Conservation (phyloP, 1,140 invertebrate genomes). For the Antheraea pernyi region DNA sequence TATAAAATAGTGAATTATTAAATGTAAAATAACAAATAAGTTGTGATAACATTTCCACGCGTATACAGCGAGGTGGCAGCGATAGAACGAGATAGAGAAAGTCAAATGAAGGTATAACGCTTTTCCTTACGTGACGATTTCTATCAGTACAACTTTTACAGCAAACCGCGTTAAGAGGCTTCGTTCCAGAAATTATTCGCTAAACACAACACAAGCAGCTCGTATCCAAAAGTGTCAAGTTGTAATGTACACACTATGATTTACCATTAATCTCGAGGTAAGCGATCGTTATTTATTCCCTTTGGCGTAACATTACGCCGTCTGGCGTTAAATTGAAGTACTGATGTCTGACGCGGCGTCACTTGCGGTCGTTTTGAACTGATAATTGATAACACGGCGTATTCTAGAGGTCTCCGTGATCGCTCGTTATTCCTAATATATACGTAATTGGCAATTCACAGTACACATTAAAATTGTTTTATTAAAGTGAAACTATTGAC, state of each 20-base stretch:
- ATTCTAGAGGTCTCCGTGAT: background rate
- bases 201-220: background rate
- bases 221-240: background rate
- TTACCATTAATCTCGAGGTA: slow-evolving; percentile 30
- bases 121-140: too few relatives aligned
- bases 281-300: background rate
- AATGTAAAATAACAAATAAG: too few relatives aligned
- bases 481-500: too few relatives aligned
- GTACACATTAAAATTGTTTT: background rate
- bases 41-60: too few relatives aligned
- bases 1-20: too few relatives aligned
- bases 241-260: slow-evolving; percentile 12
- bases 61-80: too few relatives aligned
- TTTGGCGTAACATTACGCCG: slow-evolving; percentile 13
- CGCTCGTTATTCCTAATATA: background rate
- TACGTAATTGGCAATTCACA: background rate
- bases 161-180: background rate
- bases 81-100: too few relatives aligned
- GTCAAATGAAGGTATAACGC: too few relatives aligned
- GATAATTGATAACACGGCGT: background rate
- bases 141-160: too few relatives aligned
- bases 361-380: slow-evolving; percentile 10
- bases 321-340: slow-evolving; percentile 6
- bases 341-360: background rate
- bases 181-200: background rate